These are phyloP conservation scores for Drosophila ananassae DNA, from an alignment of 1,140 invertebrate genomes.

Conservation along the genomic window DNA sequence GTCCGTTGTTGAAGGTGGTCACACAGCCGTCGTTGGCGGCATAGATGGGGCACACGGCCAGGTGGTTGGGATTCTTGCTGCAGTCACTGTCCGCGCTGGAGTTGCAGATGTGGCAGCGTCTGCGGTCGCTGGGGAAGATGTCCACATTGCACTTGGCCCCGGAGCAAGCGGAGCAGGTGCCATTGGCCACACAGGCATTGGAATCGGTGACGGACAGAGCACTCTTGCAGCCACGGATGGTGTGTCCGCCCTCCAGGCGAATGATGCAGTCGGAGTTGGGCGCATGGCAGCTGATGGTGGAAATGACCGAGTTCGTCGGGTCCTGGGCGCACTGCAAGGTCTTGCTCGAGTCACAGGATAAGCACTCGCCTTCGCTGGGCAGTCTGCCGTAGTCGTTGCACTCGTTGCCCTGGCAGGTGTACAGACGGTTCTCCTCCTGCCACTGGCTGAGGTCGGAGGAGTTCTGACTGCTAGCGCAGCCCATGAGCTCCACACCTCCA, in stretches of 20 bases:
- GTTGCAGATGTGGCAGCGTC: slow-evolving; percentile 71
- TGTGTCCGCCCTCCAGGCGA: slow-evolving; percentile 49
- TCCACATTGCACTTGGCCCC: slow-evolving; percentile 64
- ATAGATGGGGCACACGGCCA: slow-evolving; percentile 69
- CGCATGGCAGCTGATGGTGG: slow-evolving; percentile 36
- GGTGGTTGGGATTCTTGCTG: slow-evolving; percentile 33
- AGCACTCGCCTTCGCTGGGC: slow-evolving; percentile 47
- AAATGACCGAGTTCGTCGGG: slow-evolving; percentile 26
- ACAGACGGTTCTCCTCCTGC: slow-evolving; percentile 50
- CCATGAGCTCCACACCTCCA: slow-evolving; percentile 53
- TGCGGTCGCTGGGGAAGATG: slow-evolving; percentile 65
- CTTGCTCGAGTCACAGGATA: slow-evolving; percentile 69
- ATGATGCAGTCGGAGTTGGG: slow-evolving; percentile 60
- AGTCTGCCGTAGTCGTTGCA: slow-evolving; percentile 57
- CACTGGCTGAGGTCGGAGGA: slow-evolving; percentile 55
- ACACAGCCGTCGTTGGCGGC: slow-evolving; percentile 58
- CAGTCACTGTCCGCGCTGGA: slow-evolving; percentile 48
- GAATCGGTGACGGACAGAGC: slow-evolving; percentile 36
- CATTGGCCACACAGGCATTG: slow-evolving; percentile 46
- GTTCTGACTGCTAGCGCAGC: slow-evolving; percentile 67
- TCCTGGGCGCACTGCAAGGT: slow-evolving; percentile 61
- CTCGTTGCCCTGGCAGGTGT: slow-evolving; percentile 48
- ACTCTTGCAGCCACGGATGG: slow-evolving; percentile 66
- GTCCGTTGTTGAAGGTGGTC: slow-evolving; percentile 15
- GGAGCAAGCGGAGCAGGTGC: slow-evolving; percentile 59